Evolutionary conservation across 2,797 vertebrate genomes (phyloP), one percentile per base, ranked within the genome.

Genomic region (Scarus forsteni): DNA sequence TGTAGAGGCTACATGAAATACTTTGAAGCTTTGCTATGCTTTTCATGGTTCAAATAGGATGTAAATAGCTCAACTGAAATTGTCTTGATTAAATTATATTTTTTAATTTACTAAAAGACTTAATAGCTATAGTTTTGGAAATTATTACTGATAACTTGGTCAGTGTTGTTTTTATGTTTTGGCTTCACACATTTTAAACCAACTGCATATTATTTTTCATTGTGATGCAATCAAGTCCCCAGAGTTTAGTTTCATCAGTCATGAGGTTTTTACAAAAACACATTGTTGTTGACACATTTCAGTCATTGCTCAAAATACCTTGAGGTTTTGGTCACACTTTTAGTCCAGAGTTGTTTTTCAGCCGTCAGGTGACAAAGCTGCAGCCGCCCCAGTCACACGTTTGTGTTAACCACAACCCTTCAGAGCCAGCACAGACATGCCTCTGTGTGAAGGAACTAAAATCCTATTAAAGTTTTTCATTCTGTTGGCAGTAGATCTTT

Each of bases 361-460:
- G 34, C 6, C 8, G 7, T 71, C 66, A 58, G 19, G 19, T 62
- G 68, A 77, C 67, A 60, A n/a, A 13, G 46, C 42, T 57, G 13
- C 73, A 59, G 40, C 42, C 1, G 53, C n/a, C 19, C 39, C 7
- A 46, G 15, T 58, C 35, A 38, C 56, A 35, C 16, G 18, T 35
- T 66, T 64, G 18, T 19, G 7, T 12, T 65, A 38, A 80, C 56
- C 66, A 58, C 56, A 58, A 50, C 51, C 13, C n/a, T n/a, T 57
- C 36, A 10, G 57, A 16, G 12, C 6, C 34, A 35, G 36, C 16
- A 13, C 4, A 1, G 3, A 0, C 19, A 2, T 42, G 12, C 14
- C 69, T 57, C n/a, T 36, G 19, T 48, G 60, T 64, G 5, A 44
- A 45, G 60, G 60, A 73, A 70, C 12, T 73, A 27, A 51, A 61